Base-by-base conservation (phyloP, 1,140 invertebrate genomes). In the Sarcophaga bullata region DNA sequence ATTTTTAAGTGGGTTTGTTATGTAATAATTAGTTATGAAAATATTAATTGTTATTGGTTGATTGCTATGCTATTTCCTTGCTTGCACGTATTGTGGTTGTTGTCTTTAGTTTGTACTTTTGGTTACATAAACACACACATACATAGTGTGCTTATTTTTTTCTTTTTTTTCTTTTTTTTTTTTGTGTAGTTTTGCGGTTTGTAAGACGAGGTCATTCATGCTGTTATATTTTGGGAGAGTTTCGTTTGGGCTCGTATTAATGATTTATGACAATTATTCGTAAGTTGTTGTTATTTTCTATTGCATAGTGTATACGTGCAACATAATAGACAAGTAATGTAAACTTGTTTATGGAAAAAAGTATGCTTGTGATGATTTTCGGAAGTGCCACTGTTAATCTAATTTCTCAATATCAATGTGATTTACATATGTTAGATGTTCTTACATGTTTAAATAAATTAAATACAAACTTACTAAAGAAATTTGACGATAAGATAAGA, bases 91-190 rank as follows among this genome's bases (percentile, higher is more conserved):
- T 86, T 4, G 10, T n/a, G 6, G 68, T 37, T 13, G 73, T 73
- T 17, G 46, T 48, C 25, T 37, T 37, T 37, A 37, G 25, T 37
- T 37, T 37, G 1, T 37, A 37, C 25, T 37, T 37, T 37, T 37
- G 25, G n/a, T n/a, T n/a, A n/a, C n/a, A n/a, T n/a, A n/a, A n/a
- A n/a, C n/a, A n/a, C n/a, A n/a, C 4, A 37, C 4, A 4, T 37
- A 37, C 25, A 37, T 37, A 49, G 11, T 78, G 75, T 73, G 73
- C n/a, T 17, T 78, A 19, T 48, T 76, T 76, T 10, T 6, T 76
- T 13, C 49, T 11, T 88, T 88, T 87, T 85, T 88, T 86, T 85
- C 85, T 86, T 87, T 88, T 88, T 86, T 85, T 88, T 88, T 76
- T 46, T 76, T 49, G 54, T 58, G 8, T 68, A 68, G n/a, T 68